Percentiles rank a stretch among this genome's conserved stretches.
Conservation (phyloP, 2,113 vertebrate genomes). For the Alces alces region DNA sequence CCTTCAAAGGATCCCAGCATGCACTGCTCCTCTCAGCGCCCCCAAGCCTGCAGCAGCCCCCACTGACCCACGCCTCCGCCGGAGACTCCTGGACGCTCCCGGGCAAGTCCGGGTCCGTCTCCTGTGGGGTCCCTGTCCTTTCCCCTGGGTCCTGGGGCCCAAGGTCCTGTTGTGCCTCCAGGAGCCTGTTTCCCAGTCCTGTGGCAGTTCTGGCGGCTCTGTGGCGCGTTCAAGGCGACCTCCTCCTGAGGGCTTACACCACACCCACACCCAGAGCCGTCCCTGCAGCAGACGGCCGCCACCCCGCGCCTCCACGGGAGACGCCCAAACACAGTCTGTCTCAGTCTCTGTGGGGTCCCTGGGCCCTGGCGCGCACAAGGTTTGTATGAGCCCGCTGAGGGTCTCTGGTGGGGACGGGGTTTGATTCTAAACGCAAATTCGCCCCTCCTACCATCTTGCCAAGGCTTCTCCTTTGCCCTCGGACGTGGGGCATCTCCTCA, state of each 20-base stretch:
- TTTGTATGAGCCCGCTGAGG: neutral
- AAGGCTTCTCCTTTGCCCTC: neutral
- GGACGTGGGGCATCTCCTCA: neutral
- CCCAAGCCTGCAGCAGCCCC: neutral
- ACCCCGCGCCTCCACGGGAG: accelerated
- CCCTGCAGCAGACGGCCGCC: accelerated
- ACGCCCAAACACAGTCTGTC: accelerated
- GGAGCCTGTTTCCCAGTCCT: neutral
- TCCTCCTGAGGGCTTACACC: neutral
- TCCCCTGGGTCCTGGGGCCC: neutral
- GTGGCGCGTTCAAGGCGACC: accelerated
- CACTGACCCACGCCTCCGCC: accelerated
- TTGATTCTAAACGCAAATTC: neutral
- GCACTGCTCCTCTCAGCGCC: accelerated
- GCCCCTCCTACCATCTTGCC: neutral
- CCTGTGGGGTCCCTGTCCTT: neutral
- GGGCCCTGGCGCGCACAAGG: neutral
- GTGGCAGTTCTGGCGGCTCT: neutral
- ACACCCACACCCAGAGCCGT: neutral
- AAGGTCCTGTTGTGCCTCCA: neutral
- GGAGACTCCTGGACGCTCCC: neutral
- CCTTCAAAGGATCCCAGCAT: neutral
- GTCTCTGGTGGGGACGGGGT: accelerated
- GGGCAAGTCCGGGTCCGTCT: neutral
- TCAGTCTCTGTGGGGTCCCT: neutral